Evolutionary conservation across 2,113 vertebrate genomes (phyloP).

Genomic region (Chunga burmeisteri): DNA sequence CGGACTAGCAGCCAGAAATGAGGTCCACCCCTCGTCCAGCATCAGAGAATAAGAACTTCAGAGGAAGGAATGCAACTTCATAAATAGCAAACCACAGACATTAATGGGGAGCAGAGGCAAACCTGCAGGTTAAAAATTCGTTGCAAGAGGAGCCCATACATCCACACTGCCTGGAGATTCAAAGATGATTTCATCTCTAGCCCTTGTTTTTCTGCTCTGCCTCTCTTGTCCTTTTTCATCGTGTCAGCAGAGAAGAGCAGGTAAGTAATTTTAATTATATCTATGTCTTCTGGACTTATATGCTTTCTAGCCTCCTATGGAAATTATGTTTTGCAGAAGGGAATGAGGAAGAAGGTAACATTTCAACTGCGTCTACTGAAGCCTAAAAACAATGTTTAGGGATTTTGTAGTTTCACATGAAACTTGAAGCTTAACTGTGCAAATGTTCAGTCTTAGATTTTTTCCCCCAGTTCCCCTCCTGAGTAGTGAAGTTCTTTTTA

Average conservation of each 20-base stretch:
- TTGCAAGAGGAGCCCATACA: not conserved
- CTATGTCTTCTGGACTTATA: fast-evolving
- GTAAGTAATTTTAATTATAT: not conserved
- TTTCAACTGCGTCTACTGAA: not conserved
- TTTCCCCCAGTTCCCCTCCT: not conserved
- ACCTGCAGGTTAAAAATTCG: not conserved
- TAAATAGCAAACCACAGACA: conserved; percentile 54
- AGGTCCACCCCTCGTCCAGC: conserved; percentile 49
- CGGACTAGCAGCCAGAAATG: conserved; percentile 52
- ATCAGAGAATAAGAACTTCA: conserved; percentile 41
- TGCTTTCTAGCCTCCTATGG: not conserved
- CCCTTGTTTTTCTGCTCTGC: not conserved
- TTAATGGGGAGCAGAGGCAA: conserved; percentile 40
- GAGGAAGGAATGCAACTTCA: conserved; percentile 57
- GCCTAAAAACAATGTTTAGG: not conserved
- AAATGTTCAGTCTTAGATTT: not conserved
- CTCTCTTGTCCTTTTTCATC: not conserved
- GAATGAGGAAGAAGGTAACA: not conserved
- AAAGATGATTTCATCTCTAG: not conserved
- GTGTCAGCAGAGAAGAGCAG: conserved; percentile 45
- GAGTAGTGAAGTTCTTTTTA: not conserved
- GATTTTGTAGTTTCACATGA: not conserved
- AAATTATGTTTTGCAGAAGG: not conserved
- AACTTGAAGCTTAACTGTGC: not conserved
- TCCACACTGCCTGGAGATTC: not conserved